phyloP scores from a whole-genome alignment of 2,113 vertebrate species.

The Pedionomus torquatus region DNA sequence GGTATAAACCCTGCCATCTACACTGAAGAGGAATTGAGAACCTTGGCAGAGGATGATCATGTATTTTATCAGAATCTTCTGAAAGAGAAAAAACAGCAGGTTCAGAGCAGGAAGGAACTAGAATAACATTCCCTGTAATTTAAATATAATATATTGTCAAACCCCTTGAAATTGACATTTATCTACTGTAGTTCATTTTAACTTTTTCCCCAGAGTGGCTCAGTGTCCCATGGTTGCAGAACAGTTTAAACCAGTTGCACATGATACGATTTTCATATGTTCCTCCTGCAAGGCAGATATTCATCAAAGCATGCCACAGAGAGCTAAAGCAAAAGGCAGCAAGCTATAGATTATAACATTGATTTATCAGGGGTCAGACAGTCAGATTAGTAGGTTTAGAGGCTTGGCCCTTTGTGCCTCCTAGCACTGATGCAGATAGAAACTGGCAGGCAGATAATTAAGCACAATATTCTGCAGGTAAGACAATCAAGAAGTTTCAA shows the following conservation, averaged over 20 bases:
- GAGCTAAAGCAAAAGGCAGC: conserved; percentile 51
- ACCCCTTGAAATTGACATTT: conserved; percentile 68
- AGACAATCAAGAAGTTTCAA: conserved; percentile 11
- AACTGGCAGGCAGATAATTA: conserved; percentile 18
- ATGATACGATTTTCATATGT: conserved; percentile 62
- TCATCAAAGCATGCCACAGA: conserved; percentile 66
- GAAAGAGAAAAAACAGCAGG: conserved; percentile 36
- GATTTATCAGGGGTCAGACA: conserved; percentile 63
- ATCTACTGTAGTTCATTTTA: conserved; percentile 70
- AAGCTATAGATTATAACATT: conserved; percentile 61
- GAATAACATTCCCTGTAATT: conserved; percentile 72
- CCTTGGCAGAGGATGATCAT: conserved; percentile 65
- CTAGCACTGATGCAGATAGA: background rate
- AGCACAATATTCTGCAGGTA: background rate
- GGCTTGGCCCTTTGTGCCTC: background rate
- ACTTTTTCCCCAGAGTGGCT: conserved; percentile 63
- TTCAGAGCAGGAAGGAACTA: conserved; percentile 8
- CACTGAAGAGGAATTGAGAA: conserved; percentile 67
- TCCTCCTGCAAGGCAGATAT: conserved; percentile 67
- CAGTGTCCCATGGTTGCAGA: conserved; percentile 60
- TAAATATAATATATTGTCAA: conserved; percentile 72
- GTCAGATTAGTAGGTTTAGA: conserved; percentile 58
- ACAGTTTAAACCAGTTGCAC: conserved; percentile 66
- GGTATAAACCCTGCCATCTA: conserved; percentile 73
- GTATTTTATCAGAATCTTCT: conserved; percentile 76